phyloP scores from a whole-genome alignment of 2,797 vertebrate genomes.

The Myotis myotis region DNA sequence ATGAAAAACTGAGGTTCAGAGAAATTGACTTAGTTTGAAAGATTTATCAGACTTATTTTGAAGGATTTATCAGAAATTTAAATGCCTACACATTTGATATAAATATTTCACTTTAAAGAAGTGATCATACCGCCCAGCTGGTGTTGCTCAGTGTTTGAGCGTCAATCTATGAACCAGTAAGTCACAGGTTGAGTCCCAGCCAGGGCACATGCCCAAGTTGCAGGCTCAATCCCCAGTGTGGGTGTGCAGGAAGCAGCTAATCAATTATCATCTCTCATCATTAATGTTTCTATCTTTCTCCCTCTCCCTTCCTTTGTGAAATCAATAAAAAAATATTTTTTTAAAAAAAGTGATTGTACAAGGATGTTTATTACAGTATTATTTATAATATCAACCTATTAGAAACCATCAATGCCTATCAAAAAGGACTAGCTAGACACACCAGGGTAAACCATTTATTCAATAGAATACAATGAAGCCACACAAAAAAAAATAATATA shows the following conservation, averaged over 20 bases:
- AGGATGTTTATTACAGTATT: not conserved
- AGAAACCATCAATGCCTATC: not conserved
- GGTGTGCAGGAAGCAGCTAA: too few relatives aligned
- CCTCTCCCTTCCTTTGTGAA: too few relatives aligned
- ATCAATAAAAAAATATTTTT: too few relatives aligned
- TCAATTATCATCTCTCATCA: too few relatives aligned
- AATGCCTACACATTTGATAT: not conserved
- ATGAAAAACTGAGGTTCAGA: not conserved
- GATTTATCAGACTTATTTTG: not conserved
- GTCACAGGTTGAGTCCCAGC: too few relatives aligned
- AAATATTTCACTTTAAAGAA: constrained; percentile 9
- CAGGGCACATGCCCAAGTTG: too few relatives aligned
- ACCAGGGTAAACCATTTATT: not conserved
- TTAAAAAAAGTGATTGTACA: not conserved
- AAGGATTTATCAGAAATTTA: constrained; percentile 30
- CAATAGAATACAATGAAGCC: not conserved
- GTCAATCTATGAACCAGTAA: too few relatives aligned
- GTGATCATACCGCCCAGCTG: not conserved
- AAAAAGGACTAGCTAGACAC: not conserved
- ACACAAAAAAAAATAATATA: not conserved
- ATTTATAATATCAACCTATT: not conserved
- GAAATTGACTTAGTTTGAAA: not conserved
- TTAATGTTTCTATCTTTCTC: too few relatives aligned
- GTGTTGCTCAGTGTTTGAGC: too few relatives aligned
- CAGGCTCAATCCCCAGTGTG: too few relatives aligned